These are phyloP conservation scores for Epistrophe eligans DNA, from an alignment of 2,888 invertebrate species.

Conservation along the genomic window DNA sequence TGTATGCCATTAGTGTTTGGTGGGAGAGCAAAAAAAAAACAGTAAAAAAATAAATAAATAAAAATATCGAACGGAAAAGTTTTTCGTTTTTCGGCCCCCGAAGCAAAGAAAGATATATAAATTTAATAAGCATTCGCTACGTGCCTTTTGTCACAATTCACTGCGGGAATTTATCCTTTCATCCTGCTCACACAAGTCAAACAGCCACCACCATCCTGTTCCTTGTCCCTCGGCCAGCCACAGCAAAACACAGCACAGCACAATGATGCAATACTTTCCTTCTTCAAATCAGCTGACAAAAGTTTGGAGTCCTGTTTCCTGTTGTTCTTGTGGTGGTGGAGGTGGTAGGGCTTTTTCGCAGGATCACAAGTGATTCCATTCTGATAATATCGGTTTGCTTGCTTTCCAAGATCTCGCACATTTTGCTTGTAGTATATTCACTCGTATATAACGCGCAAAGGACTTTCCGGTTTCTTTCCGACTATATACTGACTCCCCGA, in stretches of 20 bases:
- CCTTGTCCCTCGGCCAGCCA: conserved; percentile 1
- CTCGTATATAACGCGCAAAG: conserved; percentile 22
- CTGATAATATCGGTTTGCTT: conserved; percentile 51
- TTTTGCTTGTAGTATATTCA: conserved; percentile 1
- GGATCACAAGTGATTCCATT: conserved; percentile 54
- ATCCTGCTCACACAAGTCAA: conserved; percentile 35
- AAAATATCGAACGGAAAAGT: conserved; percentile 40
- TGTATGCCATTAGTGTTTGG: conserved; percentile 69
- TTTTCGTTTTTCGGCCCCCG: conserved; percentile 54
- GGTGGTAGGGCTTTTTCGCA: conserved; percentile 11
- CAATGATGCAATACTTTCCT: conserved; percentile 41
- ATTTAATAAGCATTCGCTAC: conserved; percentile 71
- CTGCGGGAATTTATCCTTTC: conserved; percentile 60
- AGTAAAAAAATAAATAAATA: conserved; percentile 3
- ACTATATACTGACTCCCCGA: background rate
- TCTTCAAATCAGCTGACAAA: conserved; percentile 45
- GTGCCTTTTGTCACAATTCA: conserved; percentile 70
- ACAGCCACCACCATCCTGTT: conserved; percentile 16
- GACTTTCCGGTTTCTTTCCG: conserved; percentile 20
- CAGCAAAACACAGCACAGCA: background rate
- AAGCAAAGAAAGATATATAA: conserved; percentile 43
- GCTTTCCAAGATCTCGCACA: conserved; percentile 53
- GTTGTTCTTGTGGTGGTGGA: background rate
- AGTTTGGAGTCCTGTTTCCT: conserved; percentile 5
- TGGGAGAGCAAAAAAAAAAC: conserved; percentile 24